Conservation (phyloP, 2,888 invertebrate genomes). For the Meghimatium bilineatum region DNA sequence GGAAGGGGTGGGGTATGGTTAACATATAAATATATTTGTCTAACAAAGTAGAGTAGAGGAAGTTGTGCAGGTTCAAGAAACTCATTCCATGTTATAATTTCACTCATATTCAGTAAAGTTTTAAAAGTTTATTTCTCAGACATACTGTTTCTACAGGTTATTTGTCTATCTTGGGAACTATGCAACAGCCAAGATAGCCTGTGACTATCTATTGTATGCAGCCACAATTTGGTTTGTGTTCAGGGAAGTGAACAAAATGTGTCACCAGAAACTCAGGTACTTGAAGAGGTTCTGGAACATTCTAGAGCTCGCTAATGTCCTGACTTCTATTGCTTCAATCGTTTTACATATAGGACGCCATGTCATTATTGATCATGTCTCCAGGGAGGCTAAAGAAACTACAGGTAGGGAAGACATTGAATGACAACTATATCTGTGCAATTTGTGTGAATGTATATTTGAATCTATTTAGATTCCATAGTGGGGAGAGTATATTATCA, state of each 20-base stretch:
- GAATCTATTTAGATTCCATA: no score
- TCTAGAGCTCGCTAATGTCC: constrained; percentile 58
- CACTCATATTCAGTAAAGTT: no score
- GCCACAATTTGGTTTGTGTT: constrained; percentile 59
- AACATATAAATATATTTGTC: no score
- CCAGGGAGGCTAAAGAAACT: not conserved
- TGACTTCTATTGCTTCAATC: constrained; percentile 57
- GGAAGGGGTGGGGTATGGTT: no score
- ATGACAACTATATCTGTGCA: no score
- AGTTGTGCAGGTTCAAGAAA: no score
- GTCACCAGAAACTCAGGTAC: constrained; percentile 52
- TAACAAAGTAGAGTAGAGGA: no score
- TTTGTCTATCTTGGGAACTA: constrained; percentile 64
- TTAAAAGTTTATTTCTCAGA: no score
- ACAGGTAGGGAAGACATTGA: constrained; percentile 6
- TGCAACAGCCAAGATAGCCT: constrained; percentile 58
- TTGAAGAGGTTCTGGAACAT: constrained; percentile 64
- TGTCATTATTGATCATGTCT: constrained; percentile 56
- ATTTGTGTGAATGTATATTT: no score
- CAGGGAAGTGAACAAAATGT: constrained; percentile 57
- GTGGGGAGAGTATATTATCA: no score
- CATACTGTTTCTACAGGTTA: constrained; percentile 48
- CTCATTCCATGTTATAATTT: no score
- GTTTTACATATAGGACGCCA: constrained; percentile 63
- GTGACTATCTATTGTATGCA: constrained; percentile 58